phyloP scores from a whole-genome alignment of 2,888 invertebrate species.

The Artemia sp. region DNA sequence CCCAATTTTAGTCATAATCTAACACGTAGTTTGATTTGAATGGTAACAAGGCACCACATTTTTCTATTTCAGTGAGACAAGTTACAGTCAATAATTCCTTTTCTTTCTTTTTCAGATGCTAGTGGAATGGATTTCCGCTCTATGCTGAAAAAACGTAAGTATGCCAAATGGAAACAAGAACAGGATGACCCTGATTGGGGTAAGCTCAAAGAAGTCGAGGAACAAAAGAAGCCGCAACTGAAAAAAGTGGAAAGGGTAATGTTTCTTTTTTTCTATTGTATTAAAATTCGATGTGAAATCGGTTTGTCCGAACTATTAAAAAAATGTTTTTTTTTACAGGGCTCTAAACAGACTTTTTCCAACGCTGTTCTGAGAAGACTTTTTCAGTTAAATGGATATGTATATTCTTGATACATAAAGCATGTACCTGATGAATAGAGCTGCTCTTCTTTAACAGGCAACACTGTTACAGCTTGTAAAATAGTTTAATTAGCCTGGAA shows the following conservation, averaged over 20 bases:
- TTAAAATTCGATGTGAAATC: constrained; percentile 11
- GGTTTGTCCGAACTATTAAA: too few species aligned
- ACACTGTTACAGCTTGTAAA: too few species aligned
- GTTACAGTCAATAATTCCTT: not conserved
- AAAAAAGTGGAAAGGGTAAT: constrained; percentile 88
- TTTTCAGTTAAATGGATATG: too few species aligned
- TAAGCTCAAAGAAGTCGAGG: constrained; percentile 75
- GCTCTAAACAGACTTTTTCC: not conserved
- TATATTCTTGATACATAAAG: too few species aligned
- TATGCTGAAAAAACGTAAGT: constrained; percentile 88
- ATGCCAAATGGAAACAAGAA: constrained; percentile 78
- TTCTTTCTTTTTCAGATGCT: constrained; percentile 45
- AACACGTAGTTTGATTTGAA: too few species aligned
- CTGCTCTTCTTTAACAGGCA: too few species aligned
- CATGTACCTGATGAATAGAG: too few species aligned
- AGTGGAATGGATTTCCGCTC: constrained; percentile 98
- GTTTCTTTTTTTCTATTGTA: constrained; percentile 23
- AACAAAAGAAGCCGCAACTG: constrained; percentile 56
- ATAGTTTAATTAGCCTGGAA: too few species aligned
- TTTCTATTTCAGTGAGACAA: too few species aligned
- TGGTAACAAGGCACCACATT: too few species aligned
- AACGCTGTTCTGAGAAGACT: not conserved
- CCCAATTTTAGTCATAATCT: too few species aligned
- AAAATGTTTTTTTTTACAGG: too few species aligned
- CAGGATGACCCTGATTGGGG: constrained; percentile 85